Percentiles rank a stretch among this genome's conserved stretches.
Conservation (phyloP, 2,113 vertebrate species). For the Neolamprologus ventralis region DNA sequence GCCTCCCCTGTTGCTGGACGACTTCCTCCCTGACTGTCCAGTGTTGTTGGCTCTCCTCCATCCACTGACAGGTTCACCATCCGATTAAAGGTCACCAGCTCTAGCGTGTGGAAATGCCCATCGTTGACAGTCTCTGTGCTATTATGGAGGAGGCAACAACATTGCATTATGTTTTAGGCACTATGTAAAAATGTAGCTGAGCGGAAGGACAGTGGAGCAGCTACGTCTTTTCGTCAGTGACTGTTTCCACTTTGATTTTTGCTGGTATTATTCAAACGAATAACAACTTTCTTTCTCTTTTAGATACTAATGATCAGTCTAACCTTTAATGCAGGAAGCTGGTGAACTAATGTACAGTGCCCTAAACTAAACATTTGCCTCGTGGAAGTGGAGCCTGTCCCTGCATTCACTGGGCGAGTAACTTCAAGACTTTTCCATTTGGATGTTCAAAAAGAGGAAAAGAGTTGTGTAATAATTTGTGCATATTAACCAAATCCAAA, state of each 20-base stretch:
- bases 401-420: not conserved
- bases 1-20: constrained; percentile 77
- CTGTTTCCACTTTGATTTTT: not conserved
- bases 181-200: not conserved
- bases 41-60: constrained; percentile 86
- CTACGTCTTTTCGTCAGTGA: not conserved
- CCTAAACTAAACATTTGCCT: not conserved
- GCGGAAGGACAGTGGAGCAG: not conserved
- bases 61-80: constrained; percentile 97
- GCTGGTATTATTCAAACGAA: not conserved
- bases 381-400: not conserved
- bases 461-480: not conserved
- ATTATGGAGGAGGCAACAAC: not conserved
- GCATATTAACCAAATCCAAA: not conserved
- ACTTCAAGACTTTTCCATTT: not conserved
- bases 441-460: not conserved
- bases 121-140: constrained; percentile 95
- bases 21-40: constrained; percentile 86
- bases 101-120: constrained; percentile 93
- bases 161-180: not conserved
- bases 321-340: not conserved
- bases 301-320: not conserved
- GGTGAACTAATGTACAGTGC: not conserved
- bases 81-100: constrained; percentile 93
- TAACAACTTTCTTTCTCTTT: not conserved